A percentile compares a stretch with the other conserved stretches of the same genome.
phyloP scores from a whole-genome alignment of 2,113 vertebrate species.

The Orcinus orca region DNA sequence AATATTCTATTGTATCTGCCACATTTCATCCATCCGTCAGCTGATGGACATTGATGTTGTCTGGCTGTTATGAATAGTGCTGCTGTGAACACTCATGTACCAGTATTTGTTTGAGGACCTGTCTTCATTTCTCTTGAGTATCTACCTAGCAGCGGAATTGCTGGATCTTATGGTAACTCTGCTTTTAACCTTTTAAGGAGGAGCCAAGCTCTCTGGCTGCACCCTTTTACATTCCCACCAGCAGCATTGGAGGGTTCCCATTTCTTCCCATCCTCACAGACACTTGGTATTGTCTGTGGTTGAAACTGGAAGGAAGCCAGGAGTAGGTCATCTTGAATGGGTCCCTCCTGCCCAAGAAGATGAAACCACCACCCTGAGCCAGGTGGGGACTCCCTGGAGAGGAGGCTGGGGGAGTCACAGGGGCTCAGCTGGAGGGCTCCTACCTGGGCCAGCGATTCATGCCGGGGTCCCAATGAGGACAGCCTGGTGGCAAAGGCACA shows the following conservation, averaged over 20 bases:
- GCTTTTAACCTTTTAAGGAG: background rate
- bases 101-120: background rate
- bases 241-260: background rate
- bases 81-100: background rate
- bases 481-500: background rate
- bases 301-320: background rate
- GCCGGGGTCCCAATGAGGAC: background rate
- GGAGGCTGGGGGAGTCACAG: background rate
- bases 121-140: background rate
- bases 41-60: background rate
- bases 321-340: background rate
- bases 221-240: background rate
- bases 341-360: background rate
- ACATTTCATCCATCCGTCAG: background rate
- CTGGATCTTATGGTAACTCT: background rate
- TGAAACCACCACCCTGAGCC: background rate
- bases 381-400: background rate
- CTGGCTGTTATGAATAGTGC: background rate
- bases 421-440: background rate
- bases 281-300: background rate
- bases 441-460: rapidly evolving
- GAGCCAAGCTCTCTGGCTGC: background rate
- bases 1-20: background rate
- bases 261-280: background rate
- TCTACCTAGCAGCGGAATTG: background rate